Conservation (phyloP, 1,140 invertebrate genomes). For the Pseudoatta argentina region DNA sequence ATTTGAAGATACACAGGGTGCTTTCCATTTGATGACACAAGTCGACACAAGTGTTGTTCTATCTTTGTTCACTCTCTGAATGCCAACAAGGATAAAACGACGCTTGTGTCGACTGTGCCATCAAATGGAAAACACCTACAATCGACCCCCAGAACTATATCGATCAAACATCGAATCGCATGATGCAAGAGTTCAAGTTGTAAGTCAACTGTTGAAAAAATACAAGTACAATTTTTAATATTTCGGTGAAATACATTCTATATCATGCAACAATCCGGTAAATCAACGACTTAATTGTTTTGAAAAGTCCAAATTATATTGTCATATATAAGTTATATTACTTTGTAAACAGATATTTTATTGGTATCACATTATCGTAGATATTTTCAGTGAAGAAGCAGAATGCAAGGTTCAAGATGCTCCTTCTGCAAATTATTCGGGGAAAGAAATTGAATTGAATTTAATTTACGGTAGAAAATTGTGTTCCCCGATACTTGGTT, state of each 20-base stretch:
- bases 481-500: slow-evolving; percentile 70
- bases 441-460: not conserved
- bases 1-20: too few relatives aligned
- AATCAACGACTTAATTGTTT: not conserved
- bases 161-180: slow-evolving; percentile 67
- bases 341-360: not conserved
- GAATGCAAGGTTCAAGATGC: not conserved
- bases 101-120: too few relatives aligned
- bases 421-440: not conserved
- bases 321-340: too few relatives aligned
- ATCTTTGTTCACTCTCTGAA: too few relatives aligned
- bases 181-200: slow-evolving; percentile 2
- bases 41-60: too few relatives aligned
- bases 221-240: slow-evolving; percentile 17
- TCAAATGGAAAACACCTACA: too few relatives aligned
- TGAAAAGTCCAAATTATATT: too few relatives aligned
- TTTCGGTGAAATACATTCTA: not conserved
- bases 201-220: not conserved
- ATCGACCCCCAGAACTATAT: slow-evolving; percentile 29
- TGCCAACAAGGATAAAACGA: too few relatives aligned
- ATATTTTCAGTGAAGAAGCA: not conserved
- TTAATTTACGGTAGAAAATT: slow-evolving; percentile 45
- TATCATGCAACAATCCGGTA: slow-evolving; percentile 6
- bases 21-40: too few relatives aligned
- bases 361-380: not conserved